Evolutionary conservation across 2,888 invertebrate species (phyloP).

Genomic region (Podotricha telesiphe): DNA sequence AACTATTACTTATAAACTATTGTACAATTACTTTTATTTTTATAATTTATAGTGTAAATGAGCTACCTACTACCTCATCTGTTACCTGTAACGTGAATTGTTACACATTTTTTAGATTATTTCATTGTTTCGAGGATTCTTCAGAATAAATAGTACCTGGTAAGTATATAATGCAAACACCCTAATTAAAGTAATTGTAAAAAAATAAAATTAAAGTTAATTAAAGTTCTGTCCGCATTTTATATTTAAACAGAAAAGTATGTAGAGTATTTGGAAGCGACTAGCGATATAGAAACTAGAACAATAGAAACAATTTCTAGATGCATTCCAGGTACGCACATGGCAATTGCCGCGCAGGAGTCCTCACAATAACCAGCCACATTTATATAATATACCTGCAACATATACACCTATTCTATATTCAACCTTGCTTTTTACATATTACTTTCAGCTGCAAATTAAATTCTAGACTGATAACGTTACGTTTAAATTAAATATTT

Average conservation of each 20-base stretch:
- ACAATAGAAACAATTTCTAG: constrained; percentile 30
- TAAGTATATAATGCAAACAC: too few relatives aligned
- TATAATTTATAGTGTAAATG: neutral
- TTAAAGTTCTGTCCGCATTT: too few relatives aligned
- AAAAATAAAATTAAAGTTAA: too few relatives aligned
- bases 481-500: too few relatives aligned
- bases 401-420: constrained; percentile 20
- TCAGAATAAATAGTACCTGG: too few relatives aligned
- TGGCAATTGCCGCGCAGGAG: constrained; percentile 23
- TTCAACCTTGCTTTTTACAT: neutral
- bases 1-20: too few relatives aligned
- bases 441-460: neutral
- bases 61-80: neutral
- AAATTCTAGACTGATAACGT: neutral
- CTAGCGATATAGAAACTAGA: neutral
- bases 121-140: neutral
- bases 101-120: neutral
- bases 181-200: too few relatives aligned
- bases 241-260: neutral
- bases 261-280: neutral
- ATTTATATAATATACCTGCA: constrained; percentile 33
- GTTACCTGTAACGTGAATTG: neutral
- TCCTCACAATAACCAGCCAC: constrained; percentile 26
- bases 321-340: constrained; percentile 22
- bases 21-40: too few relatives aligned